Conservation (phyloP, 2,888 invertebrate genomes). For the Beris chalybata region DNA sequence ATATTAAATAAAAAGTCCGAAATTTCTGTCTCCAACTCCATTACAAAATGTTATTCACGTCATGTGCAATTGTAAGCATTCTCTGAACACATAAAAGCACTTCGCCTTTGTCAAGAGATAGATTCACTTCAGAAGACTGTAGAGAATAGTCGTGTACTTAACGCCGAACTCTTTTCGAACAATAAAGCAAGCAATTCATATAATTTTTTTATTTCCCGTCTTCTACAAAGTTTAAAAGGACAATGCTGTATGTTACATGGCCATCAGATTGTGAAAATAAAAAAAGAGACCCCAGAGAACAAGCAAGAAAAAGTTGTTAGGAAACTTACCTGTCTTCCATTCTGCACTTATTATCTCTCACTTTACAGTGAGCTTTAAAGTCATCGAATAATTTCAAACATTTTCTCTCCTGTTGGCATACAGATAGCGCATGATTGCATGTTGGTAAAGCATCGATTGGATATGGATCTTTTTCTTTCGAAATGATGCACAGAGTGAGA, state of each 20-base stretch:
- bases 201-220: constrained; percentile 4
- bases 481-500: background rate
- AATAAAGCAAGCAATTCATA: constrained; percentile 8
- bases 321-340: constrained; percentile 81
- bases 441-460: constrained; percentile 86
- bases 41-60: constrained; percentile 18
- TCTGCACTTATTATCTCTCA: constrained; percentile 81
- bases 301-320: background rate
- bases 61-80: constrained; percentile 21
- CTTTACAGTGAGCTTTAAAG: constrained; percentile 85
- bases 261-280: constrained; percentile 13
- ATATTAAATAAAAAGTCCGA: constrained; percentile 2
- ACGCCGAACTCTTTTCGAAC: background rate
- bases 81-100: constrained; percentile 30
- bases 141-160: no score
- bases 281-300: background rate
- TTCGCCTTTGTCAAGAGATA: constrained; percentile 19
- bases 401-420: constrained; percentile 79
- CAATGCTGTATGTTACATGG: constrained; percentile 3
- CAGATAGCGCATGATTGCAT: constrained; percentile 84
- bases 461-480: constrained; percentile 79
- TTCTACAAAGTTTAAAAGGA: constrained; percentile 16
- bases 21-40: constrained; percentile 1
- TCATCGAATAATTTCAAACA: constrained; percentile 82
- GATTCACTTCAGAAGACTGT: constrained; percentile 4